Evolutionary conservation across 2,888 invertebrate genomes (phyloP).

Genomic region (Lamellibrachia satsuma): DNA sequence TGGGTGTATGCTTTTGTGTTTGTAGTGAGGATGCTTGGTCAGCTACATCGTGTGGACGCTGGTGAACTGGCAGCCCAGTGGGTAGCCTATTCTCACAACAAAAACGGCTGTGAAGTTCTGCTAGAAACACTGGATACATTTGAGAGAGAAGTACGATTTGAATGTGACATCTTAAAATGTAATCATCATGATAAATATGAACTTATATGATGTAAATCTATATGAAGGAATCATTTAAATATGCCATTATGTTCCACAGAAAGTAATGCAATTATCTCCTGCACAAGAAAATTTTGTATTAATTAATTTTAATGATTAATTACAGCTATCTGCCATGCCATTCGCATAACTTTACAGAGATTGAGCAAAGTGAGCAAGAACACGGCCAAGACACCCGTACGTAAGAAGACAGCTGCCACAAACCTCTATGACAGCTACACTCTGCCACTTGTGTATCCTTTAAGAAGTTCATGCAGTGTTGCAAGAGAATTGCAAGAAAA

Average conservation of each 20-base stretch:
- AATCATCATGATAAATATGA: no score
- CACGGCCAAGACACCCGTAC: not conserved
- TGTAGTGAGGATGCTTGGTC: slow-evolving; percentile 26
- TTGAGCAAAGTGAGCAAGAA: not conserved
- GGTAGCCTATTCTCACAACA: slow-evolving; percentile 25
- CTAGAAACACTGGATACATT: slow-evolving; percentile 21
- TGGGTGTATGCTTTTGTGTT: no score
- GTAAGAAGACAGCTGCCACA: not conserved
- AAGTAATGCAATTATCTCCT: no score
- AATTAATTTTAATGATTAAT: not conserved
- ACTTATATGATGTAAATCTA: no score
- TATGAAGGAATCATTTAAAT: no score
- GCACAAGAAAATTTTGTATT: no score
- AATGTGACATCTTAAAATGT: not conserved
- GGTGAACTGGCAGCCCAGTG: slow-evolving; percentile 18
- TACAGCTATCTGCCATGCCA: not conserved
- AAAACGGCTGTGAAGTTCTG: not conserved
- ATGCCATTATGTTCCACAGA: no score
- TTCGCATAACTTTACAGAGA: not conserved
- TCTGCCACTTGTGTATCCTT: not conserved
- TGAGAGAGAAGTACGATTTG: slow-evolving; percentile 25
- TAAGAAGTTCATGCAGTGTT: not conserved
- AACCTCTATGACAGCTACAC: not conserved
- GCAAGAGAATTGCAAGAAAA: not conserved
- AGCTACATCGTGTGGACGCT: slow-evolving; percentile 24